Conservation (phyloP, 2,113 vertebrate species). For the Salvelinus fontinalis region DNA sequence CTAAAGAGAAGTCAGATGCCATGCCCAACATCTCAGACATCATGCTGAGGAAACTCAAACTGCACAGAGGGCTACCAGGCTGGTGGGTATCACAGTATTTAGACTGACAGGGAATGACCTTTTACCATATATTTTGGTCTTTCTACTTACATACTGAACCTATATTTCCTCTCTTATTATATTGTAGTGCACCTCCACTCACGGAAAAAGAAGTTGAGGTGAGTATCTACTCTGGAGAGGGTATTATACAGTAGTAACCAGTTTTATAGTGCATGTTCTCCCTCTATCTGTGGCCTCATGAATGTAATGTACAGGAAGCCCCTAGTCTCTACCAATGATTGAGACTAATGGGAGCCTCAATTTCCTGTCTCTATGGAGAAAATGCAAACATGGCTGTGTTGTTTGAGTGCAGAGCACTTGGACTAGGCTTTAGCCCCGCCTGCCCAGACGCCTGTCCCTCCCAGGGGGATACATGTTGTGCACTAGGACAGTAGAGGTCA, state of each 20-base stretch:
- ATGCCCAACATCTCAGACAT: conserved; percentile 95
- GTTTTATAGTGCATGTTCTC: background rate
- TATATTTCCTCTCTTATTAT: conserved; percentile 36
- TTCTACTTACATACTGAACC: background rate
- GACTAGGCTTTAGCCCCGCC: conserved; percentile 7
- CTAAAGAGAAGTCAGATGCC: conserved; percentile 80
- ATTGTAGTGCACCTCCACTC: conserved; percentile 87
- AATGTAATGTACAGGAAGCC: conserved; percentile 45
- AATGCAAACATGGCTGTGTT: conserved; percentile 67
- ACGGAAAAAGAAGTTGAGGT: conserved; percentile 98
- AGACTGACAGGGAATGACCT: background rate
- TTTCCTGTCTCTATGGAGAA: conserved; percentile 68
- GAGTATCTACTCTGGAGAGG: conserved; percentile 57
- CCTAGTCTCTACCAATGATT: conserved; percentile 56
- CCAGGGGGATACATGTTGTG: conserved; percentile 55
- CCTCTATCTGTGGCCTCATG: too few species aligned
- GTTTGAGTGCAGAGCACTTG: conserved; percentile 11
- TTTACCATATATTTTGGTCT: background rate
- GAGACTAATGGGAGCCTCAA: conserved; percentile 53
- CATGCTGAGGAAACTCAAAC: conserved; percentile 89
- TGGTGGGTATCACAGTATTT: conserved; percentile 74
- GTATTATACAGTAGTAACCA: conserved; percentile 3
- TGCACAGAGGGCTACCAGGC: conserved; percentile 86
- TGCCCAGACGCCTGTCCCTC: conserved; percentile 41
- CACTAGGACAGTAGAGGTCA: conserved; percentile 63